Evolutionary conservation across 1,140 invertebrate species (phyloP), one percentile per base, ranked within the genome.

Genomic region (Matsumurasca onukii): DNA sequence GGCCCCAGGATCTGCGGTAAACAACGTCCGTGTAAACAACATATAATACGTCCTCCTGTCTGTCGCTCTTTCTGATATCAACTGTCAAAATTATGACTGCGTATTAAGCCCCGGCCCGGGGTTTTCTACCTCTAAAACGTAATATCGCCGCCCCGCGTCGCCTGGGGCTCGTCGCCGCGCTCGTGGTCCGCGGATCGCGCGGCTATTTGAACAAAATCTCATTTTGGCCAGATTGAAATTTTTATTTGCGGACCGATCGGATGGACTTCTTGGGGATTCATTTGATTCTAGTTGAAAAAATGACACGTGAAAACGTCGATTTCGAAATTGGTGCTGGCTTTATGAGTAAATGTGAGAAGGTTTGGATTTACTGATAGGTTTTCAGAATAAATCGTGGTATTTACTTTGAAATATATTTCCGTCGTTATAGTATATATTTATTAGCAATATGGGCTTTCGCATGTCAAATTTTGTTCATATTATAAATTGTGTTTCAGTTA

Each of bases 1-100:
- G 55, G 55, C 24, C 55, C 55, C 55, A 27, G 15, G 49, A 27
- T 13, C 55, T 25, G 24, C 24, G 55, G 55, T 59, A 59, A 59
- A 59, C 55, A 59, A 59, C 55, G 55, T 59, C 24, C 30, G 30
- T 27, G 55, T 59, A 59, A 59, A 59, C 55, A 59, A 59, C 55
- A 29, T 59, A 59, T 59, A 25, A 59, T 59, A 25, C 55, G 25
- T 59, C 63, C 5, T 17, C 30, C 31, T 66, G 34, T 68, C 67
- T 66, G 55, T 59, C 55, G 25, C 13, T 25, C 55, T 59, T 25
- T 13, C 12, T 24, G 15, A 24, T 29, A 59, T 29, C 25, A 52
- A 29, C 24, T 24, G 55, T 59, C 55, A 29, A 59, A 52, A 52
- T 52, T 52, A 59, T 59, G 55, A 59, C 55, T 20, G 12, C 49